phyloP scores from a whole-genome alignment of 2,113 vertebrate genomes.

The Eubucco bourcierii region DNA sequence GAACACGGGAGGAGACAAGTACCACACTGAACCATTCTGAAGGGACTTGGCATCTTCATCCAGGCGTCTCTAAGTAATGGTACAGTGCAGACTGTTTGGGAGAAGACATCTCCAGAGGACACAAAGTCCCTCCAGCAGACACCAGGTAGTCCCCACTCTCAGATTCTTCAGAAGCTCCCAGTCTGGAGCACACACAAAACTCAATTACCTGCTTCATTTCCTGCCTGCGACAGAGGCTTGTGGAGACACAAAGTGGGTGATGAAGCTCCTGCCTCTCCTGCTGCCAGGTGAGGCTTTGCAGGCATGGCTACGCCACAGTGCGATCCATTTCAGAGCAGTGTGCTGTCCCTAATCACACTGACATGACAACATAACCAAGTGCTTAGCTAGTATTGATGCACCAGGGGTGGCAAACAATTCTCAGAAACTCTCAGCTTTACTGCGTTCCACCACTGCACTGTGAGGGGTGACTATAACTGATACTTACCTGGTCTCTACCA shows the following conservation, averaged over 20 bases:
- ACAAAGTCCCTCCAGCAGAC: background rate
- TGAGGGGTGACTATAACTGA: background rate
- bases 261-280: background rate
- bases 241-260: fast-evolving
- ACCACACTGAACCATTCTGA: background rate
- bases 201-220: background rate
- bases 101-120: background rate
- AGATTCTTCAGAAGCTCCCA: background rate
- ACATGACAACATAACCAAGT: background rate
- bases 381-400: background rate
- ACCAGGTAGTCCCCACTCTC: background rate
- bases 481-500: background rate
- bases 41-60: background rate
- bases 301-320: fast-evolving
- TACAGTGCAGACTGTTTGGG: background rate
- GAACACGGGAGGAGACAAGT: background rate
- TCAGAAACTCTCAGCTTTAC: background rate
- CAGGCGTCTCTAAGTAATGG: background rate
- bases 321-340: background rate
- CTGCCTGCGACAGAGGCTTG: background rate
- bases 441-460: background rate
- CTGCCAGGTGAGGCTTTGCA: background rate
- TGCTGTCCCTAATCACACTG: background rate
- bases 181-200: background rate
- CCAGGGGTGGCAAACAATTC: background rate